Evolutionary conservation across 2,888 invertebrate genomes (phyloP), one percentile per base, ranked within the genome.

Genomic region (Phorcus lineatus): DNA sequence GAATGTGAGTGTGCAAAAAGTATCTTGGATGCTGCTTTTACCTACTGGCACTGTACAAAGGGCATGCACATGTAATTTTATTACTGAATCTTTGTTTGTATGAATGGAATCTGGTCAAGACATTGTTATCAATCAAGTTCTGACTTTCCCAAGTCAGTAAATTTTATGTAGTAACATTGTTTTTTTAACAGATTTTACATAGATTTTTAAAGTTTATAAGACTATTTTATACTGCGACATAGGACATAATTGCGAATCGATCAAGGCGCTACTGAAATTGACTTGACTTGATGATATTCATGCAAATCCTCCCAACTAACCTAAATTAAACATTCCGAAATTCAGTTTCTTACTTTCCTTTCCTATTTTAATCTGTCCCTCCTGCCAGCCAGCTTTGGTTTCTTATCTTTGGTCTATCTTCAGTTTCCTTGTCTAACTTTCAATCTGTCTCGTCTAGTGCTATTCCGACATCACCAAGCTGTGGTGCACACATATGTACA

Each of bases 271-370:
- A 11, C 47, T 62, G 31, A 70, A 70, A 70, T 40, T 70, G 70
- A 70, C 70, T 36, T 70, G 31, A 19, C 70, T 40, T 70, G 70
- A 70, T 40, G 70, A 70, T 70, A 70, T 70, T 70, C 70, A 70
- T 70, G 28, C 70, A 70, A 36, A 70, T 40, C 70, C 36, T 70
- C 70, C 70, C 70, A 40, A 31, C 36, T 70, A n/a, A n/a, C 28
- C 70, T 70, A 36, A 70, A 70, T 70, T 36, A 70, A 70, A 70
- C 70, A 70, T 70, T 70, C 70, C 70, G 19, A n/a, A 70, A 76
- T 31, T 54, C 36, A n/a, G n/a, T 31, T 70, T 47, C 47, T 47
- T 13, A 47, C 47, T 47, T 47, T 47, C 47, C 47, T 47, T 47
- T 47, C 47, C 47, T 47, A 47, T 47, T 47, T 47, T 47, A 47